These are phyloP conservation scores for Tromatobia lineatoria DNA, from an alignment of 2,888 invertebrate species.

Conservation along the genomic window DNA sequence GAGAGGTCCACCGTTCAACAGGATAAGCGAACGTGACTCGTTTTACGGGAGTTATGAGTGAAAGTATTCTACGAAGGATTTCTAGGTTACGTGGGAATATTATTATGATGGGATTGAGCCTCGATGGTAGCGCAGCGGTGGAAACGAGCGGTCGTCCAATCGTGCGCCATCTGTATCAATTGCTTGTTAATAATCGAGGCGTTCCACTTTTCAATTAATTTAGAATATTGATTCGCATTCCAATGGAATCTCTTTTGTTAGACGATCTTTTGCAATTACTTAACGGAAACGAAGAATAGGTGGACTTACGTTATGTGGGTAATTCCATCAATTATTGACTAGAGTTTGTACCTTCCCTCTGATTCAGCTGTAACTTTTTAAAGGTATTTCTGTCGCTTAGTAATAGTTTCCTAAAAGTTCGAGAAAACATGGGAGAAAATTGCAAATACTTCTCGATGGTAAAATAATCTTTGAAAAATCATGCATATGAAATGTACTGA, in stretches of 20 bases:
- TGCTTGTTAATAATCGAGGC: slow-evolving; percentile 29
- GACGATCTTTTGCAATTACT: background rate
- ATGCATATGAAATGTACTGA: no score
- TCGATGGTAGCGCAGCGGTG: slow-evolving; percentile 7
- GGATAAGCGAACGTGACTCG: background rate
- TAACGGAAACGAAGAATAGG: background rate
- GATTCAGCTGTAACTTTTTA: no score
- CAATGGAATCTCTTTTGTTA: slow-evolving; percentile 6
- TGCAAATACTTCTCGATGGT: no score
- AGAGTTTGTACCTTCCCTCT: no score
- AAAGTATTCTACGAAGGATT: background rate
- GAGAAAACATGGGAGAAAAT: no score
- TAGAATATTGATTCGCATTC: slow-evolving; percentile 30
- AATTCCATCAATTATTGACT: no score
- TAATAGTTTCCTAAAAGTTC: no score
- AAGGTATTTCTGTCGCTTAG: no score
- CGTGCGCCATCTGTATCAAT: slow-evolving; percentile 32
- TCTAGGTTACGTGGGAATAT: slow-evolving; percentile 38
- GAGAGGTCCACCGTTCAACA: background rate
- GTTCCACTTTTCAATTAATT: slow-evolving; percentile 34
- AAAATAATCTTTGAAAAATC: no score
- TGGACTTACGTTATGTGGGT: no score
- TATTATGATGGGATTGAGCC: background rate
- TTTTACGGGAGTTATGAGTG: background rate
- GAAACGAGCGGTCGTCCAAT: slow-evolving; percentile 2